Conservation (phyloP, 2,888 invertebrate species). For the Tinea trinotella region DNA sequence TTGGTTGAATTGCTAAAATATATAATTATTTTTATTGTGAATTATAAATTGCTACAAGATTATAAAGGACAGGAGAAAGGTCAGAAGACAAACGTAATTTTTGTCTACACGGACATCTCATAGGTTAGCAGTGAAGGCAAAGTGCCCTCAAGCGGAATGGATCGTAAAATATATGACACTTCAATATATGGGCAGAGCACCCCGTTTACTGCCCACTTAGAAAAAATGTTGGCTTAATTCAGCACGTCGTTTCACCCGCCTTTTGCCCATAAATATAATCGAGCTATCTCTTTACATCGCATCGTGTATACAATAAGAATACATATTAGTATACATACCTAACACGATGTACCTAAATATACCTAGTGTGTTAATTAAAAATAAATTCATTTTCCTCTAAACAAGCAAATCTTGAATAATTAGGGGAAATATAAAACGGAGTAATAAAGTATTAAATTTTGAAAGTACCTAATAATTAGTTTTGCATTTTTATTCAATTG, state of each 20-base stretch:
- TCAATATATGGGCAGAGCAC: constrained; percentile 56
- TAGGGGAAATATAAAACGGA: too few relatives aligned
- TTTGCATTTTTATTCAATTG: constrained; percentile 2
- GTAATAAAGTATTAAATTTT: too few relatives aligned
- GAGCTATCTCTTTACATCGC: constrained; percentile 32
- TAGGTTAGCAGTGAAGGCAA: constrained; percentile 29
- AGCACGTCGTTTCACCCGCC: constrained; percentile 49
- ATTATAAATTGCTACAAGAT: not conserved
- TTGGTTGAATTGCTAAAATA: too few relatives aligned
- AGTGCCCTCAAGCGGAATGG: constrained; percentile 56
- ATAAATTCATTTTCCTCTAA: too few relatives aligned
- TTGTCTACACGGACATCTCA: constrained; percentile 52
- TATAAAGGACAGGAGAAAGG: not conserved
- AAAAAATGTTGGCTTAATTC: constrained; percentile 68
- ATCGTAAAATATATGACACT: constrained; percentile 68
- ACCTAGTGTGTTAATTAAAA: too few relatives aligned
- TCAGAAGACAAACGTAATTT: constrained; percentile 25
- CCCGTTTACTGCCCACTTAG: constrained; percentile 64
- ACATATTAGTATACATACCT: not conserved
- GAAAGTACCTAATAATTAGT: too few relatives aligned
- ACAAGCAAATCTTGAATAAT: too few relatives aligned
- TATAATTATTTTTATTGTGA: too few relatives aligned
- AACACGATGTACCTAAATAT: too few relatives aligned
- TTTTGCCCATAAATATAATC: constrained; percentile 49
- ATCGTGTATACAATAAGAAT: not conserved